phyloP scores from a whole-genome alignment of 1,140 invertebrate genomes.

The Drosophila nigrodunni region DNA sequence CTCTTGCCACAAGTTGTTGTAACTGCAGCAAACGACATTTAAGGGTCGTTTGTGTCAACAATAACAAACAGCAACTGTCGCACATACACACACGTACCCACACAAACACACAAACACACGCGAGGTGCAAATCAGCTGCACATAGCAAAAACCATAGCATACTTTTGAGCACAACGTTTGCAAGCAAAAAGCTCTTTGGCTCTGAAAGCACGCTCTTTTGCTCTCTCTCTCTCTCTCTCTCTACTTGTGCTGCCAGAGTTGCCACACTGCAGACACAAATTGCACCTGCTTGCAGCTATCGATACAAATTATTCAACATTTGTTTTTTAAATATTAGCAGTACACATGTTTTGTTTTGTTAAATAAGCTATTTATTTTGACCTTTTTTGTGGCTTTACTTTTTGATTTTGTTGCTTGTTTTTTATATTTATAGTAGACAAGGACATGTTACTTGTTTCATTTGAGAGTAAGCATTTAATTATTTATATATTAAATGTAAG shows the following conservation, averaged over 20 bases:
- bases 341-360: too few relatives aligned
- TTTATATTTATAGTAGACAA: too few relatives aligned
- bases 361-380: too few relatives aligned
- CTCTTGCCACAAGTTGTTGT: slow-evolving; percentile 27
- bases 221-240: neutral
- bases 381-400: too few relatives aligned
- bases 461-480: too few relatives aligned
- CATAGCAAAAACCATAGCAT: slow-evolving; percentile 24
- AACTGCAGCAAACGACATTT: slow-evolving; percentile 43
- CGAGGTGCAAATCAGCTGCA: slow-evolving; percentile 12
- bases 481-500: too few relatives aligned
- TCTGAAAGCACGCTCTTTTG: neutral
- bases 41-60: slow-evolving; percentile 50
- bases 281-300: too few relatives aligned
- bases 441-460: too few relatives aligned
- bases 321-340: too few relatives aligned
- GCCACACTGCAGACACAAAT: neutral
- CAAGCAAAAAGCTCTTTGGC: neutral
- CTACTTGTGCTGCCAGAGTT: neutral
- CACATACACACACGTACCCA: slow-evolving; percentile 14
- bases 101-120: slow-evolving; percentile 1
- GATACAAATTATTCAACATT: too few relatives aligned
- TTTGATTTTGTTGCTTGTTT: too few relatives aligned
- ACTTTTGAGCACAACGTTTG: slow-evolving; percentile 25
- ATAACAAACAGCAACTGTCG: slow-evolving; percentile 32